phyloP scores from a whole-genome alignment of 2,888 invertebrate genomes.

The Drosophila neotestacea region DNA sequence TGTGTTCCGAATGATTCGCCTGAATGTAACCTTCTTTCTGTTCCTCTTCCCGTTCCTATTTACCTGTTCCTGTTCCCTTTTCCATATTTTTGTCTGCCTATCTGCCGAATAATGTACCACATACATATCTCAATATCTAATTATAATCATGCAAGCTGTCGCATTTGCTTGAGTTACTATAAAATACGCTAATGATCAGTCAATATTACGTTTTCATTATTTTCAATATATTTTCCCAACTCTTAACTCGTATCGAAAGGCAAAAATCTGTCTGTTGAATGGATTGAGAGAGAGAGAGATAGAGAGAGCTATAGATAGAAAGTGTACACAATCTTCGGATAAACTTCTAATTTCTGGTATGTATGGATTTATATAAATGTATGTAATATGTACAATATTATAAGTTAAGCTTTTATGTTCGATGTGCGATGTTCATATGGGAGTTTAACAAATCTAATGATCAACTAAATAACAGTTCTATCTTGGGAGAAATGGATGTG shows the following conservation, averaged over 20 bases:
- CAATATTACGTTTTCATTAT: conserved; percentile 62
- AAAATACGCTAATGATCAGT: conserved; percentile 72
- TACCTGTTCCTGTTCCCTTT: conserved; percentile 42
- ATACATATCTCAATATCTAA: conserved; percentile 40
- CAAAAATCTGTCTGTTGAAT: conserved; percentile 23
- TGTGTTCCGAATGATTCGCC: conserved; percentile 73
- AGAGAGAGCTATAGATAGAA: neutral
- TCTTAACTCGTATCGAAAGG: conserved; percentile 34
- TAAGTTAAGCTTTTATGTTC: conserved; percentile 30
- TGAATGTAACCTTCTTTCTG: conserved; percentile 53
- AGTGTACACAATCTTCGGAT: neutral
- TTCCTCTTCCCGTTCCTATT: conserved; percentile 20
- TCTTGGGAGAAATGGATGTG: conserved; percentile 22
- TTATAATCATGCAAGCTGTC: conserved; percentile 54
- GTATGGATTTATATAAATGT: conserved; percentile 22
- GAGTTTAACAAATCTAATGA: conserved; percentile 46
- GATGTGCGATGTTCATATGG: conserved; percentile 29
- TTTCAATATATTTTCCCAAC: conserved; percentile 10
- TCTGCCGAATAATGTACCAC: conserved; percentile 25
- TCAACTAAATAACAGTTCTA: conserved; percentile 77
- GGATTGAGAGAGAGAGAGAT: neutral
- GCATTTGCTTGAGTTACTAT: conserved; percentile 54
- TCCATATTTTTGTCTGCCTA: conserved; percentile 21
- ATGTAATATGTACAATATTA: conserved; percentile 44
- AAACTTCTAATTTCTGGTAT: neutral